A percentile compares a stretch with the other conserved stretches of the same genome.
phyloP scores from a whole-genome alignment of 1,140 invertebrate genomes.

The Musca domestica region DNA sequence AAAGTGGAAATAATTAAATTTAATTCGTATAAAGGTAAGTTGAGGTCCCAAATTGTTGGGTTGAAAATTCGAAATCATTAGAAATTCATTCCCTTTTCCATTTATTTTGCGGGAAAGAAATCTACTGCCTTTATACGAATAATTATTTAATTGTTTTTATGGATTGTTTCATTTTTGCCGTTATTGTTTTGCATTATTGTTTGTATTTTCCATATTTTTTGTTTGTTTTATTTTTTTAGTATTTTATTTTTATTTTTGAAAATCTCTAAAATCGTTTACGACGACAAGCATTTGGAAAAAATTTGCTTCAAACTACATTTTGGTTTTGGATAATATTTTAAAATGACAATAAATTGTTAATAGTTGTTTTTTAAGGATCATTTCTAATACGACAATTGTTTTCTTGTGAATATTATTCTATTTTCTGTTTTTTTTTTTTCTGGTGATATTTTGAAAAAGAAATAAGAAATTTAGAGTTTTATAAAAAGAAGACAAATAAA shows the following conservation, averaged over 20 bases:
- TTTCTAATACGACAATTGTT: slow-evolving; percentile 2
- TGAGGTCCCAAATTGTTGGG: too few species aligned
- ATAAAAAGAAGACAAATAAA: too few species aligned
- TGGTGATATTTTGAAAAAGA: background rate
- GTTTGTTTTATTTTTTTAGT: background rate
- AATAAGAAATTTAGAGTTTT: too few species aligned
- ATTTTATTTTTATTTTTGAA: slow-evolving; percentile 2
- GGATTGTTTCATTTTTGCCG: too few species aligned
- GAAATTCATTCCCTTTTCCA: too few species aligned
- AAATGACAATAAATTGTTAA: background rate
- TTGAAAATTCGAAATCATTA: background rate
- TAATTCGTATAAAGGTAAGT: too few species aligned
- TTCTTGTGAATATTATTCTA: background rate
- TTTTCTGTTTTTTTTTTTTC: background rate
- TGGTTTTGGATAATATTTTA: background rate
- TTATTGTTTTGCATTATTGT: too few species aligned
- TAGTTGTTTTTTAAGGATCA: background rate
- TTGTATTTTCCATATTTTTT: too few species aligned
- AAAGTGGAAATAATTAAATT: too few species aligned
- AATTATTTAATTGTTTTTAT: too few species aligned
- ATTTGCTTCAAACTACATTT: slow-evolving; percentile 18
- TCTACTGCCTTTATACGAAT: too few species aligned
- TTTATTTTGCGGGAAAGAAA: too few species aligned
- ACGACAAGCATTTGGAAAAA: slow-evolving; percentile 17
- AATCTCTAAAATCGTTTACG: slow-evolving; percentile 18